phyloP scores from a whole-genome alignment of 2,113 vertebrate genomes.

The Pipra filicauda region DNA sequence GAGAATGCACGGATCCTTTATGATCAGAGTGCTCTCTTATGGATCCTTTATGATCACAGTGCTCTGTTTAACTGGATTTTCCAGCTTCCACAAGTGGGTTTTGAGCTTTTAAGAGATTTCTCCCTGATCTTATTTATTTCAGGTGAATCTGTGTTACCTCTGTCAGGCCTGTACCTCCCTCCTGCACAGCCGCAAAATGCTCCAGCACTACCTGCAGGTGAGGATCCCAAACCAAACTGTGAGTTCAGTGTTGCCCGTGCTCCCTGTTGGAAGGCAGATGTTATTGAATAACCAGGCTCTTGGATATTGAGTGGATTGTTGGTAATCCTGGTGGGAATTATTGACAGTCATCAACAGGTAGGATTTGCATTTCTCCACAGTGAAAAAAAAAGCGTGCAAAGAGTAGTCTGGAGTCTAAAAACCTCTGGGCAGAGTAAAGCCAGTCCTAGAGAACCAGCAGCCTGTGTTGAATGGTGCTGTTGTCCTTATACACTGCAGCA shows the following conservation, averaged over 20 bases:
- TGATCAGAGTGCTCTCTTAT: not conserved
- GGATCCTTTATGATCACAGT: not conserved
- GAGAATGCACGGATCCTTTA: not conserved
- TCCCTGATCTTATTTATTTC: not conserved
- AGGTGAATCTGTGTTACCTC: slow-evolving; percentile 95
- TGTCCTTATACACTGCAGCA: not conserved
- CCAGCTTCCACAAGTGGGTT: not conserved
- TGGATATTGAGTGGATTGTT: not conserved
- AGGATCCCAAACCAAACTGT: not conserved
- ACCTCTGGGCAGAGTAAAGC: not conserved
- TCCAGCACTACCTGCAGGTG: slow-evolving; percentile 97
- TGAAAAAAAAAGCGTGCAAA: not conserved
- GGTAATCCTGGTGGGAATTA: not conserved
- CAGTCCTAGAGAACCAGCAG: not conserved
- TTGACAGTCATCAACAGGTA: not conserved
- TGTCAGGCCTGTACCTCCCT: slow-evolving; percentile 97
- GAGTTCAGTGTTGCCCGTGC: not conserved
- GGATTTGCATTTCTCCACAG: not conserved
- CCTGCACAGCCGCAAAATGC: slow-evolving; percentile 97
- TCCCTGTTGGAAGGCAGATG: not conserved
- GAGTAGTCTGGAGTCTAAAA: not conserved
- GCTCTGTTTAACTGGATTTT: not conserved
- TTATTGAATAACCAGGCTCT: not conserved
- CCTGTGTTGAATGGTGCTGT: not conserved
- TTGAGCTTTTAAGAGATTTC: not conserved